These are phyloP conservation scores for Salvator merianae DNA, from an alignment of 2,113 vertebrate species.

Conservation along the genomic window DNA sequence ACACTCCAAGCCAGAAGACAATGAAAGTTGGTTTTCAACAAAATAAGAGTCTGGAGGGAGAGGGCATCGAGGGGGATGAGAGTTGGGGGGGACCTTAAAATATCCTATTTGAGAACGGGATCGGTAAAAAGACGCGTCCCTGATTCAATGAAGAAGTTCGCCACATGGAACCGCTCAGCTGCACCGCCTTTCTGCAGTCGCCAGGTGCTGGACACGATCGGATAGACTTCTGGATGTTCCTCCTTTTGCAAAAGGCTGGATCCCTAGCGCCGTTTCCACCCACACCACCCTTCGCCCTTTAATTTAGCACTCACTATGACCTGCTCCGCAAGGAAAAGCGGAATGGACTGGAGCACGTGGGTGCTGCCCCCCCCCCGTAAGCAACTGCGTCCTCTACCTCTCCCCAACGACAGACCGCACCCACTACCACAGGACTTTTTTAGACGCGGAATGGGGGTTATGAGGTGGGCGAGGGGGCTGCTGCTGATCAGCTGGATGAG, in stretches of 20 bases:
- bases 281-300: not conserved
- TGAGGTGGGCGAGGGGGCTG: not conserved
- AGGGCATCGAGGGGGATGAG: no score
- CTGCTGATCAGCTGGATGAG: not conserved
- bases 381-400: not conserved
- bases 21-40: not conserved
- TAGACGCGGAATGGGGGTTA: no score
- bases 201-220: no score
- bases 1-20: not conserved
- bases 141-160: no score
- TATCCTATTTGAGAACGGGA: not conserved
- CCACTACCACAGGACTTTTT: not conserved
- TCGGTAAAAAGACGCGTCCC: no score
- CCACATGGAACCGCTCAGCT: no score
- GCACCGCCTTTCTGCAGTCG: not conserved
- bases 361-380: not conserved
- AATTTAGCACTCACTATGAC: not conserved
- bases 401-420: not conserved
- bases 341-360: no score
- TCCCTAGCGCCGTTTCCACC: no score
- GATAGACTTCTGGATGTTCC: no score
- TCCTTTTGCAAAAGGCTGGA: not conserved
- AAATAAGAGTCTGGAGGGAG: not conserved
- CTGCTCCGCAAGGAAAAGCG: not conserved
- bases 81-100: not conserved